Conservation (phyloP, 2,888 invertebrate species). For the Cryptus viduatorius region DNA sequence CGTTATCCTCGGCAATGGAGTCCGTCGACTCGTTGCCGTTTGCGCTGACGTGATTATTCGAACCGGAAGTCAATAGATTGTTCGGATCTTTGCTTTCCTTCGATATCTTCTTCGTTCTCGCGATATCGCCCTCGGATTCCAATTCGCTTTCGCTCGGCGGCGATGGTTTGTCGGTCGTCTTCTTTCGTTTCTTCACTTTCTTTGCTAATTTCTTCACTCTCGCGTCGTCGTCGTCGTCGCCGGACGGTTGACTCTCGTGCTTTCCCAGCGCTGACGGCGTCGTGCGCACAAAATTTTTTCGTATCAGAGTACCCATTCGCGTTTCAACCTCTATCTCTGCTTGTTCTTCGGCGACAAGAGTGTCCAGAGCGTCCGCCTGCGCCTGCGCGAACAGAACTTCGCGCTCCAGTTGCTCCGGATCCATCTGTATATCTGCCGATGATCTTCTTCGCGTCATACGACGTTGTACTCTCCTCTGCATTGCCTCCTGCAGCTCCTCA, state of each 20-base stretch:
- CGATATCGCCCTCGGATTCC: slow-evolving; percentile 41
- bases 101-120: slow-evolving; percentile 15
- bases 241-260: slow-evolving; percentile 66
- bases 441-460: slow-evolving; percentile 81
- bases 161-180: slow-evolving; percentile 71
- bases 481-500: slow-evolving; percentile 74
- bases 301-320: slow-evolving; percentile 75
- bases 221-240: slow-evolving; percentile 45
- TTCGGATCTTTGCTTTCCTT: neutral
- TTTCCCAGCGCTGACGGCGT: slow-evolving; percentile 38
- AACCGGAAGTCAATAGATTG: neutral
- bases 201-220: slow-evolving; percentile 68
- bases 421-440: slow-evolving; percentile 80
- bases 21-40: slow-evolving; percentile 11
- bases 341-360: slow-evolving; percentile 82
- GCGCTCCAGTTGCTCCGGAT: slow-evolving; percentile 79
- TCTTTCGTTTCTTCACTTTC: slow-evolving; percentile 76
- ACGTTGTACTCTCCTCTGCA: slow-evolving; percentile 79
- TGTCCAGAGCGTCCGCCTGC: slow-evolving; percentile 82
- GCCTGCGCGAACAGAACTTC: slow-evolving; percentile 81
- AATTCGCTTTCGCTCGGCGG: slow-evolving; percentile 56
- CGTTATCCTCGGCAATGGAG: neutral
- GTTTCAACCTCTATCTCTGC: slow-evolving; percentile 81
- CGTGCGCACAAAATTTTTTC: slow-evolving; percentile 67
- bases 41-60: neutral